Base-by-base conservation (phyloP, 2,113 vertebrate species). In the Danionella cerebrum region DNA sequence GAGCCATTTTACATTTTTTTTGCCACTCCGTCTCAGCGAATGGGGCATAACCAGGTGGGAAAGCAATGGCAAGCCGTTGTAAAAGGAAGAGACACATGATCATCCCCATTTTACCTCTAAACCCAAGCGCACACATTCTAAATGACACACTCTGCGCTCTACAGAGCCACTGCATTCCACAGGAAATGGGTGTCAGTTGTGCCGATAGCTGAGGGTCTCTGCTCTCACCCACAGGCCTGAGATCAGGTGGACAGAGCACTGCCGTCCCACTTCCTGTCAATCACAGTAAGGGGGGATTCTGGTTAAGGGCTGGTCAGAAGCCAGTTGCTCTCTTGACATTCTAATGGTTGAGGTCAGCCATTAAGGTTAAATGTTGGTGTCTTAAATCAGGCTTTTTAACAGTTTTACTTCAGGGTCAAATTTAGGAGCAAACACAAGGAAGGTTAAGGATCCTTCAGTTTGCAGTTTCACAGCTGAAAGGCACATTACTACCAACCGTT, bases 111-210 rank as follows among this genome's bases (percentile, higher is more conserved):
- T 47, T 48, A 16, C 13, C 27, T 48, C 19, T 44, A 64, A n/a
- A n/a, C 36, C 36, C 60, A 60, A 44, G 6, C 33, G 22, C 62
- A 25, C 5, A 10, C 47, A 25, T 19, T 44, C 55, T 60, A 36
- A 41, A 50, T 70, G 44, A 41, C 41, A 51, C 55, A 13, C 52
- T 62, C 38, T 70, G 52, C 45, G 53, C 41, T 2, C 19, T 14
- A 41, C 27, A 57, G 35, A 27, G 65, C 48, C 24, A 45, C 22
- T n/a, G 39, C 58, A 69, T 69, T 73, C 58, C 66, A 57, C 58
- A 69, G 71, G 71, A 69, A 69, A 69, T 69, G 58, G 48, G 50
- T 64, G 66, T 69, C 71, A 69, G 59, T 35, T 48, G 31, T 53
- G 45, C 53, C 67, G 64, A 72, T 69, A 69, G 55, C 38, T 35